Percentiles rank a stretch among this genome's conserved stretches.
Conservation (phyloP, 2,888 invertebrate genomes). For the Ochropacha duplaris region DNA sequence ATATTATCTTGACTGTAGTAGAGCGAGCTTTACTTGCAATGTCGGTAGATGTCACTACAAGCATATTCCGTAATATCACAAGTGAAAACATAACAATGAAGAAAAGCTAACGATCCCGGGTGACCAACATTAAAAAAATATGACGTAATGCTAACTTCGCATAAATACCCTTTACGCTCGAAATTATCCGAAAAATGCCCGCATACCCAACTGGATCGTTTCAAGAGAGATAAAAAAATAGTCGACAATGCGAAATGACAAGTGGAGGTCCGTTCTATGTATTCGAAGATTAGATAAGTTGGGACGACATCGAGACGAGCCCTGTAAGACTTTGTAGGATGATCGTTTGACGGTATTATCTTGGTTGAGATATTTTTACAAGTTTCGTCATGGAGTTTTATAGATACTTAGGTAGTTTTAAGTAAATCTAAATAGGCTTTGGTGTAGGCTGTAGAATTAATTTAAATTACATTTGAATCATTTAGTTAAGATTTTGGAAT, state of each 20-base stretch:
- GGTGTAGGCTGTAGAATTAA: too few relatives aligned
- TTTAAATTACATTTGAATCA: too few relatives aligned
- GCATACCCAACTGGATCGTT: conserved; percentile 40
- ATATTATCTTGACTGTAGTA: too few relatives aligned
- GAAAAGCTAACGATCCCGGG: too few relatives aligned
- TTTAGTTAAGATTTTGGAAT: too few relatives aligned
- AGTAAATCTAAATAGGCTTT: too few relatives aligned
- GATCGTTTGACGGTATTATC: neutral
- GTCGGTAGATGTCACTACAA: too few relatives aligned
- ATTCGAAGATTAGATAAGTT: conserved; percentile 51
- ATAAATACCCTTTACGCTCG: conserved; percentile 30
- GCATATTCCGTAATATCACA: too few relatives aligned
- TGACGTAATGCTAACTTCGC: conserved; percentile 30
- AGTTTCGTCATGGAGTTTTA: neutral
- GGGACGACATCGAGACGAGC: neutral
- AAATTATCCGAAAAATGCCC: conserved; percentile 49
- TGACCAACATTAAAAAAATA: conserved; percentile 32
- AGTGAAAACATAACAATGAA: too few relatives aligned
- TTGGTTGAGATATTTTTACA: neutral
- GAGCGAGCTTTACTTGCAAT: too few relatives aligned
- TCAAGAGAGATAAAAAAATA: conserved; percentile 61
- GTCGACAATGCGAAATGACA: conserved; percentile 46
- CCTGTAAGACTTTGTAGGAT: conserved; percentile 8
- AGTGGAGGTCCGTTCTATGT: conserved; percentile 31
- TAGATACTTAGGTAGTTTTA: neutral